A percentile compares a stretch with the other conserved stretches of the same genome.
Evolutionary conservation across 2,113 vertebrate genomes (phyloP).

Genomic region (Illadopsis cleaveri): DNA sequence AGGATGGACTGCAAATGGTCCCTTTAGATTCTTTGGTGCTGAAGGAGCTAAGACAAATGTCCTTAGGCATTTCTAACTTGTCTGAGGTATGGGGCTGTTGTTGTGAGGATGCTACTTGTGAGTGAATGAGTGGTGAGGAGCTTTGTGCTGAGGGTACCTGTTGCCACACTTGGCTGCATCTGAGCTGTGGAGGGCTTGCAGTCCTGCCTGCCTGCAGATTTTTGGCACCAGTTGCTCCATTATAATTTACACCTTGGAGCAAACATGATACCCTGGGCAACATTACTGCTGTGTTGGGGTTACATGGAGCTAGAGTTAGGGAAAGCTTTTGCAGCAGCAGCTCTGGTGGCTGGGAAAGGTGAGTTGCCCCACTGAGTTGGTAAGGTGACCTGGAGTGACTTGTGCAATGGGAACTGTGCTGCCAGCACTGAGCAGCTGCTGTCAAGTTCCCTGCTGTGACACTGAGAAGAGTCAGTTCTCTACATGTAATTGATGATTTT

Average conservation of each 20-base stretch:
- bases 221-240: not conserved
- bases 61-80: not conserved
- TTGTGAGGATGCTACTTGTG: not conserved
- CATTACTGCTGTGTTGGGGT: not conserved
- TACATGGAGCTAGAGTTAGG: not conserved
- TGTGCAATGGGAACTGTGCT: not conserved
- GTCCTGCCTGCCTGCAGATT: not conserved
- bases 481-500: not conserved
- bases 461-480: not conserved
- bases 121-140: not conserved
- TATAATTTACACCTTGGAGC: not conserved
- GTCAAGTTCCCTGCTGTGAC: not conserved
- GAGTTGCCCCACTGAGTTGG: not conserved
- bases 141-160: not conserved
- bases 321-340: not conserved
- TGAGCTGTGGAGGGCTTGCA: not conserved
- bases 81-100: not conserved
- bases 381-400: not conserved
- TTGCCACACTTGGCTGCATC: not conserved
- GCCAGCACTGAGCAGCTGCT: not conserved
- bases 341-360: not conserved
- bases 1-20: too few relatives aligned
- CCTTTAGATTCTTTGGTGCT: not conserved
- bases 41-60: not conserved
- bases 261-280: not conserved